These are phyloP conservation scores for Lycia hirtaria DNA, from an alignment of 2,888 invertebrate genomes.

Conservation along the genomic window DNA sequence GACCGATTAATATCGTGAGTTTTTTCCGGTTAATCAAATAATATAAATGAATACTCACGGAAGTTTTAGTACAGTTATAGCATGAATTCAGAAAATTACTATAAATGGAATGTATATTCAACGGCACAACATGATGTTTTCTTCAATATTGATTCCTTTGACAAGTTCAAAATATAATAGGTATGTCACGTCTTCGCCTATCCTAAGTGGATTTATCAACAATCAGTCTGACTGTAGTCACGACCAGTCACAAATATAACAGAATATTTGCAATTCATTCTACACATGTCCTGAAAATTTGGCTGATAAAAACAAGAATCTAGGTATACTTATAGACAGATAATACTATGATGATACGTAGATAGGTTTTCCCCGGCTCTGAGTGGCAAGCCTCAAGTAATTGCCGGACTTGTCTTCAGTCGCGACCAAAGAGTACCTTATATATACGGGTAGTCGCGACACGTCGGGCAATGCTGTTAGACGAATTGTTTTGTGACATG, in stretches of 20 bases:
- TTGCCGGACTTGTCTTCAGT: too few relatives aligned
- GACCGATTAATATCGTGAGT: too few relatives aligned
- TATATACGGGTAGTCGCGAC: too few relatives aligned
- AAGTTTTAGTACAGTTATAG: too few relatives aligned
- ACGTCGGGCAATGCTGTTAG: too few relatives aligned
- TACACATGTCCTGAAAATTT: background rate
- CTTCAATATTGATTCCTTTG: conserved; percentile 8
- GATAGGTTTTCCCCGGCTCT: too few relatives aligned
- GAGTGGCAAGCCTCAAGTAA: too few relatives aligned
- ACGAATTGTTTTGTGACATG: too few relatives aligned
- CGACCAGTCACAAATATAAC: conserved; percentile 2
- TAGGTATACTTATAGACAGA: background rate
- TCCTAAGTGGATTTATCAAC: conserved; percentile 9
- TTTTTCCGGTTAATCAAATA: too few relatives aligned
- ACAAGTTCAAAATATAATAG: conserved; percentile 4
- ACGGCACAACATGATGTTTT: background rate
- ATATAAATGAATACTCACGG: too few relatives aligned
- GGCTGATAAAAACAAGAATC: background rate
- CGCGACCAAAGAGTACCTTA: background rate
- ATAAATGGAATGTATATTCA: background rate
- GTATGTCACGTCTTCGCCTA: background rate
- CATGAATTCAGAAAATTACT: too few relatives aligned
- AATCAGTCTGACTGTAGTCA: background rate
- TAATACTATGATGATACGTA: too few relatives aligned
- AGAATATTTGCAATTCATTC: background rate